A percentile compares a stretch with the other conserved stretches of the same genome.
Conservation (phyloP, 2,113 vertebrate species). For the Trogon melanurus region DNA sequence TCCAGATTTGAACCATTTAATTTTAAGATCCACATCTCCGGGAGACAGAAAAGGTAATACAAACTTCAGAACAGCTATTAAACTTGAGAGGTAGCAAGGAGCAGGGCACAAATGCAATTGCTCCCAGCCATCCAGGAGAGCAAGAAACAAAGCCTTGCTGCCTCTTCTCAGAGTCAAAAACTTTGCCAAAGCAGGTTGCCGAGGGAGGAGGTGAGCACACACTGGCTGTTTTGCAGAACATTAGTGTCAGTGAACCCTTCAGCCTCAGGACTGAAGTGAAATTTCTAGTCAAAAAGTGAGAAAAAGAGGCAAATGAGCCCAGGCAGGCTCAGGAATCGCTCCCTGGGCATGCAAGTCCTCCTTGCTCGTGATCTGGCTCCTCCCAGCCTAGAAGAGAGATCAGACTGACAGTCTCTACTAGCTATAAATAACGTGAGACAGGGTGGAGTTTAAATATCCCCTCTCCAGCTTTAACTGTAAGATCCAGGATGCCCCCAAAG, state of each 20-base stretch:
- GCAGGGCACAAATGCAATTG: background rate
- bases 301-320: background rate
- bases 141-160: background rate
- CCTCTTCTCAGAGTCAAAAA: rapidly evolving
- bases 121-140: background rate
- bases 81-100: background rate
- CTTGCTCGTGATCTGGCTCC: rapidly evolving
- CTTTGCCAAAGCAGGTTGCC: background rate
- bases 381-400: background rate
- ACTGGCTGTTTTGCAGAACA: background rate
- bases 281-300: background rate
- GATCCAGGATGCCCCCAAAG: background rate
- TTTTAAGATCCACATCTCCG: background rate
- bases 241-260: background rate
- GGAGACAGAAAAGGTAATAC: background rate
- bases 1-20: background rate
- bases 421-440: no score
- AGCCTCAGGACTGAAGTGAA: background rate
- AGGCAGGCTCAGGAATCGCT: background rate
- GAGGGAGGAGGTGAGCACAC: background rate
- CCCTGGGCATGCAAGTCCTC: rapidly evolving
- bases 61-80: slow-evolving; percentile 8
- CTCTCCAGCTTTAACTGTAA: background rate
- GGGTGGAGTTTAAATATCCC: background rate
- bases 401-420: background rate